These are phyloP conservation scores for Sinocyclocheilus anophthalmus DNA, from an alignment of 2,113 vertebrate species.

Conservation along the genomic window DNA sequence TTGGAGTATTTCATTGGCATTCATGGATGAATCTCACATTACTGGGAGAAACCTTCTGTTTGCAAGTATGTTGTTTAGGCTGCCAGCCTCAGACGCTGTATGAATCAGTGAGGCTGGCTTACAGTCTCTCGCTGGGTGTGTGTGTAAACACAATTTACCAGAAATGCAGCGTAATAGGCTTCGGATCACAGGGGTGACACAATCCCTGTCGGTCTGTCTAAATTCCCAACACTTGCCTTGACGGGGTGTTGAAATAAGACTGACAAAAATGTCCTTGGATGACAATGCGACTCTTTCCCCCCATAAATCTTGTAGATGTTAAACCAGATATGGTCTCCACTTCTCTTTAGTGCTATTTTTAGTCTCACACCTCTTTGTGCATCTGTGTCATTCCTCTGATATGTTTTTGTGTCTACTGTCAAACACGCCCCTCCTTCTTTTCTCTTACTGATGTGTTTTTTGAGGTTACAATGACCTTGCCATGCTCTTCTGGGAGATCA, in stretches of 20 bases:
- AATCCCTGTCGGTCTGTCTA: slow-evolving; percentile 2
- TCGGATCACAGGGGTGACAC: slow-evolving; percentile 19
- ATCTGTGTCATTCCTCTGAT: neutral
- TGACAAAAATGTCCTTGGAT: slow-evolving; percentile 34
- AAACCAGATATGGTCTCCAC: neutral
- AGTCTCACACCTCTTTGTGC: neutral
- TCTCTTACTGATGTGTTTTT: slow-evolving; percentile 39
- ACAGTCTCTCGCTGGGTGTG: slow-evolving; percentile 13
- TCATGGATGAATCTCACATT: neutral
- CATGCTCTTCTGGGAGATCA: slow-evolving; percentile 57
- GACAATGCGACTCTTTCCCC: neutral
- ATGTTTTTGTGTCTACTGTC: neutral
- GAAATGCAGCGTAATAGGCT: slow-evolving; percentile 16
- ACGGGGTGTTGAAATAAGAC: slow-evolving; percentile 9
- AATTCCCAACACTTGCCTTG: slow-evolving; percentile 29
- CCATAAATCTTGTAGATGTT: neutral
- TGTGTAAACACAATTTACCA: slow-evolving; percentile 31
- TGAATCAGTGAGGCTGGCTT: slow-evolving; percentile 46
- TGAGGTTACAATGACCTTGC: slow-evolving; percentile 68
- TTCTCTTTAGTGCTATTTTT: neutral
- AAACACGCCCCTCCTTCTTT: slow-evolving; percentile 16
- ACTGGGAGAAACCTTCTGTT: slow-evolving; percentile 39
- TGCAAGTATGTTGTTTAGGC: slow-evolving; percentile 52
- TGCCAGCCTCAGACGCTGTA: slow-evolving; percentile 42
- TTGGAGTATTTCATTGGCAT: slow-evolving; percentile 7